A percentile compares a stretch with the other conserved stretches of the same genome.
Conservation (phyloP, 2,113 vertebrate species). For the Oncorhynchus kisutch region DNA sequence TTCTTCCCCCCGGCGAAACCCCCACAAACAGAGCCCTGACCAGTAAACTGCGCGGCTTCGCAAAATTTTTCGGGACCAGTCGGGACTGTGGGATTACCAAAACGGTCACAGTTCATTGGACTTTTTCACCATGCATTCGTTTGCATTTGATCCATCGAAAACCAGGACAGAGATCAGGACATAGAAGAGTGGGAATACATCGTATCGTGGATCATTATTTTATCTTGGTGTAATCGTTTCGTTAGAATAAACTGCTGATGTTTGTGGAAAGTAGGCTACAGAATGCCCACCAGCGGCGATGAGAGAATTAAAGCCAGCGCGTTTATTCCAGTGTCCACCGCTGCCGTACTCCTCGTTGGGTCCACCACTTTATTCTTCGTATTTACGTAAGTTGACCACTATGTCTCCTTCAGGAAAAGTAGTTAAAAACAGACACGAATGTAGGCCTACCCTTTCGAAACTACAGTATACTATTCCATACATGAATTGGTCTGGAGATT, state of each 20-base stretch:
- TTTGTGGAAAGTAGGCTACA: conserved; percentile 77
- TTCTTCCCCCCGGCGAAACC: conserved; percentile 21
- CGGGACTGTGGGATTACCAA: not conserved
- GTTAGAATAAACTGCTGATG: conserved; percentile 56
- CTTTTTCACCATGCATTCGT: conserved; percentile 27
- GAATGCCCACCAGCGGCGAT: conserved; percentile 88
- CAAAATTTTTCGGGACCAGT: not conserved
- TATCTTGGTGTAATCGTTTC: not conserved
- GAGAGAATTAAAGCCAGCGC: conserved; percentile 87
- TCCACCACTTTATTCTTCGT: conserved; percentile 95
- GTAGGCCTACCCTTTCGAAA: no score
- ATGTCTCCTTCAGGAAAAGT: not conserved
- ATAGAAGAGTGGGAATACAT: not conserved
- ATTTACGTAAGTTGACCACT: conserved; percentile 86
- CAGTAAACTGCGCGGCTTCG: not conserved
- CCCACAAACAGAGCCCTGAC: conserved; percentile 55
- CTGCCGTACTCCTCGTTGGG: conserved; percentile 85
- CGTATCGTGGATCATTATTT: not conserved
- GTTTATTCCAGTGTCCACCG: conserved; percentile 92
- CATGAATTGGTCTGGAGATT: no score
- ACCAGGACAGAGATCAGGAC: conserved; percentile 1
- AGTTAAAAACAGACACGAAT: no score
- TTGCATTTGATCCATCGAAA: not conserved
- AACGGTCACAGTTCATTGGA: not conserved
- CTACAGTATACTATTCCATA: no score